Percentiles rank a stretch among this genome's conserved stretches.
phyloP scores from a whole-genome alignment of 2,797 vertebrate species.

The Lagocephalus sceleratus region DNA sequence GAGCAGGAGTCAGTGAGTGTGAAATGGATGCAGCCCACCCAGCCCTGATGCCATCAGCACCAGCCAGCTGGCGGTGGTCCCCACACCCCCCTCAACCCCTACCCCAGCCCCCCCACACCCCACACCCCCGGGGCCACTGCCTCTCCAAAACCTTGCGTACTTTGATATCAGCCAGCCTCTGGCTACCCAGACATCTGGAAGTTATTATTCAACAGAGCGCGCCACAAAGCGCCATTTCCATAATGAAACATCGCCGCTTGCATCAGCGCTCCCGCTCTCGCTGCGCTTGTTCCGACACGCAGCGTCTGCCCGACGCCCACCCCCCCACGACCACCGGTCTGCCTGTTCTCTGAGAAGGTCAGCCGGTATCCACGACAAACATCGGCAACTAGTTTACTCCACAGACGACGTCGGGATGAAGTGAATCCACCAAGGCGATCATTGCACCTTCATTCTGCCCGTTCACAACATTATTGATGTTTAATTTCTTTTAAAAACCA shows the following conservation, averaged over 20 bases:
- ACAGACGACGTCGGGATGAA: no score
- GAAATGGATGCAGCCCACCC: slow-evolving; percentile 70
- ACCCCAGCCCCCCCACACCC: slow-evolving; percentile 50
- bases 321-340: background rate
- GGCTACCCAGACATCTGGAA: slow-evolving; percentile 80
- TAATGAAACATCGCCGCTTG: slow-evolving; percentile 74
- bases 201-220: slow-evolving; percentile 78
- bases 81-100: slow-evolving; percentile 54
- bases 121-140: slow-evolving; percentile 48
- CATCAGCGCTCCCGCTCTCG: slow-evolving; percentile 57
- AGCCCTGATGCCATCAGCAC: slow-evolving; percentile 66
- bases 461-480: no score
- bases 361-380: no score
- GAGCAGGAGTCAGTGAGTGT: slow-evolving; percentile 74
- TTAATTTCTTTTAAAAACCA: no score
- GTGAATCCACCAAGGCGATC: no score
- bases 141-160: slow-evolving; percentile 70
- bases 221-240: slow-evolving; percentile 69
- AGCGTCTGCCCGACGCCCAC: slow-evolving; percentile 14
- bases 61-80: slow-evolving; percentile 74
- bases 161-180: slow-evolving; percentile 75
- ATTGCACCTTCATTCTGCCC: no score
- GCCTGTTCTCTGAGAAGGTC: no score
- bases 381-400: no score
- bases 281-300: slow-evolving; percentile 26